A percentile compares a stretch with the other conserved stretches of the same genome.
These are phyloP conservation scores for Acromyrmex charruanus DNA, from an alignment of 1,140 invertebrate species.

Conservation along the genomic window DNA sequence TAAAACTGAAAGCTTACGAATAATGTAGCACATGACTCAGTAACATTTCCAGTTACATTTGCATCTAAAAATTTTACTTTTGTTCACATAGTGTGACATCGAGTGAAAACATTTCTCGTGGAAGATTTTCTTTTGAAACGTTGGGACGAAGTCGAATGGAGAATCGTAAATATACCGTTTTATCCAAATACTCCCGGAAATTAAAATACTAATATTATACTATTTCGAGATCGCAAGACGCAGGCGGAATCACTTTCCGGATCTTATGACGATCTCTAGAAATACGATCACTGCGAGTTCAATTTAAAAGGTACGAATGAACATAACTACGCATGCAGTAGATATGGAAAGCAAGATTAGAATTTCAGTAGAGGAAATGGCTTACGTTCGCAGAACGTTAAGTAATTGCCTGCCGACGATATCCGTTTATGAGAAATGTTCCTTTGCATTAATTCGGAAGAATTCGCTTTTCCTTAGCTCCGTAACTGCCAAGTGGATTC, in stretches of 20 bases:
- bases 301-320: constrained; percentile 28
- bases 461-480: not conserved
- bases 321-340: not conserved
- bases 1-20: not conserved
- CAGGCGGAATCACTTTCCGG: not conserved
- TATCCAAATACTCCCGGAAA: constrained; percentile 18
- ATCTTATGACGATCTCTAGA: constrained; percentile 40
- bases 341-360: constrained; percentile 30
- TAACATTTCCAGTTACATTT: not conserved
- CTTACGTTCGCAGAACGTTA: constrained; percentile 72
- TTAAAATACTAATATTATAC: not conserved
- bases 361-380: not conserved
- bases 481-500: not conserved
- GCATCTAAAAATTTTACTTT: not conserved
- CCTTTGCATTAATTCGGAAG: constrained; percentile 31
- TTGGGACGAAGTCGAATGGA: not conserved
- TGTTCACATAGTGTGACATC: not conserved
- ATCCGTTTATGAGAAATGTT: constrained; percentile 59
- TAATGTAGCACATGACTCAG: not conserved
- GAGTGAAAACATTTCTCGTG: not conserved
- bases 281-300: constrained; percentile 22
- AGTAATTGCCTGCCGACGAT: constrained; percentile 76
- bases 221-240: constrained; percentile 9
- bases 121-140: not conserved
- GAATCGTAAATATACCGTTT: constrained; percentile 8